These are phyloP conservation scores for Austrofundulus limnaeus DNA, from an alignment of 2,113 vertebrate genomes.

Conservation along the genomic window DNA sequence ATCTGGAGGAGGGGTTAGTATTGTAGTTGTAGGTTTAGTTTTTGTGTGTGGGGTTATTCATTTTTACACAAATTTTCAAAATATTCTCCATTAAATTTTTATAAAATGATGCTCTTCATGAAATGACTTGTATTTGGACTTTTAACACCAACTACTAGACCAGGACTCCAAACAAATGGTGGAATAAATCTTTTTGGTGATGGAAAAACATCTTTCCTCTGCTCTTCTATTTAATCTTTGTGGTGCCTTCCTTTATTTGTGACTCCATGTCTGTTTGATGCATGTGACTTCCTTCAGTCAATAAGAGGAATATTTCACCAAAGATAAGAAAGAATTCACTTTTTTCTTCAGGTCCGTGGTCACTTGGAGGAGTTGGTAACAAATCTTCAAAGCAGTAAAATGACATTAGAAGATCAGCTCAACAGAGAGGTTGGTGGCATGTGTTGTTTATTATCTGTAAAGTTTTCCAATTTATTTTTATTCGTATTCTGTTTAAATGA, in stretches of 20 bases:
- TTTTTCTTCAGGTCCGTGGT: conserved; percentile 76
- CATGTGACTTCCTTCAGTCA: conserved; percentile 31
- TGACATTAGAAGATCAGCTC: conserved; percentile 84
- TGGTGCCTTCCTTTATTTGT: conserved; percentile 33
- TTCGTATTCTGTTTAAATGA: not conserved
- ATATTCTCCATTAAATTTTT: not conserved
- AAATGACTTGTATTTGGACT: not conserved
- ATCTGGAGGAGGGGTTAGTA: conserved; percentile 81
- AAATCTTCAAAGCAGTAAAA: conserved; percentile 82
- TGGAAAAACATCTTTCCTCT: conserved; percentile 14
- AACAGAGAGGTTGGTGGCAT: conserved; percentile 79
- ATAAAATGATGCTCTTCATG: not conserved
- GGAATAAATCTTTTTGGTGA: conserved; percentile 38
- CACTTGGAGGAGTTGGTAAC: conserved; percentile 85
- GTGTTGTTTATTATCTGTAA: conserved; percentile 4
- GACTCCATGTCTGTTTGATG: conserved; percentile 51
- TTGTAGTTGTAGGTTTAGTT: conserved; percentile 58
- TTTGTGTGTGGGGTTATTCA: conserved; percentile 49
- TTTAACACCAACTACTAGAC: conserved; percentile 6
- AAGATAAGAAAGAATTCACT: not conserved
- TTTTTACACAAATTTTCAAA: not conserved
- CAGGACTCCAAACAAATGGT: not conserved
- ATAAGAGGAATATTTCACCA: no score
- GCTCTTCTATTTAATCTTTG: conserved; percentile 11
- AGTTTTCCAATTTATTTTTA: not conserved